phyloP scores from a whole-genome alignment of 2,113 vertebrate genomes.

The Podarcis cretensis region DNA sequence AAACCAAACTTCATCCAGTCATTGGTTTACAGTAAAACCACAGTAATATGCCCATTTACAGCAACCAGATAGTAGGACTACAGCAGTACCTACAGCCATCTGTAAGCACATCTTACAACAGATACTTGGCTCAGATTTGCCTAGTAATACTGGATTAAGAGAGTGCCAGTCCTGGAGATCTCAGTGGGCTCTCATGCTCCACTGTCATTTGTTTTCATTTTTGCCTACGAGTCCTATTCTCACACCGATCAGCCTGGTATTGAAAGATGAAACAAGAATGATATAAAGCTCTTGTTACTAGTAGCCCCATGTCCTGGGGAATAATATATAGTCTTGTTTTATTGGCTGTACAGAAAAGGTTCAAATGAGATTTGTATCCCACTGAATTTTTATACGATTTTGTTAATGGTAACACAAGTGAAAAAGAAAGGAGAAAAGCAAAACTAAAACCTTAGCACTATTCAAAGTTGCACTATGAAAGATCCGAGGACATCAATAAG shows the following conservation, averaged over 20 bases:
- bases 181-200: background rate
- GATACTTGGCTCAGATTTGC: background rate
- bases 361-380: background rate
- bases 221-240: background rate
- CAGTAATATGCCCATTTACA: background rate
- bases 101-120: background rate
- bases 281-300: background rate
- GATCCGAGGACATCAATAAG: background rate
- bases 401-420: background rate
- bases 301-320: background rate
- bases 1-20: background rate
- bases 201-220: background rate
- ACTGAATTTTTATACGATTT: background rate
- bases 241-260: background rate
- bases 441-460: slow-evolving; percentile 7
- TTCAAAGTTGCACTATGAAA: background rate
- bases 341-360: background rate
- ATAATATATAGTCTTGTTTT: background rate
- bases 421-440: background rate
- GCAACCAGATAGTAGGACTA: background rate
- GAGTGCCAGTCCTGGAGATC: slow-evolving; percentile 15
- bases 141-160: background rate
- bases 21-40: background rate
- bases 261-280: slow-evolving; percentile 10
- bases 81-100: background rate